phyloP scores from a whole-genome alignment of 2,113 vertebrate species.

The Tonatia bakeri region DNA sequence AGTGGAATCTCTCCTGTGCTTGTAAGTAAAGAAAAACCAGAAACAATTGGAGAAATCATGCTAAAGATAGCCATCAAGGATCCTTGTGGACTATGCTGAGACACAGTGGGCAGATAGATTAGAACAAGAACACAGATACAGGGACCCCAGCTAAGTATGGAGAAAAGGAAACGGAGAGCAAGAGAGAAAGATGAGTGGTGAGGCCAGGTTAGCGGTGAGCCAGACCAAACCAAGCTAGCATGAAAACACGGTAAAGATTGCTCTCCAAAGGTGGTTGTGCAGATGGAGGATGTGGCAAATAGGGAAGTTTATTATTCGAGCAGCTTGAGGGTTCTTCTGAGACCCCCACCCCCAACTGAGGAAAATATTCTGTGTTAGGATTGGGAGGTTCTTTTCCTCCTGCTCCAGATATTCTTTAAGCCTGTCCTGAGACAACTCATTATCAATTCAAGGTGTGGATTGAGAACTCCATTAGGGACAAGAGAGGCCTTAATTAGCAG shows the following conservation, averaged over 20 bases:
- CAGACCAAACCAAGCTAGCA: not conserved
- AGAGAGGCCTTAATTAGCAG: not conserved
- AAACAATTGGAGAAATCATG: not conserved
- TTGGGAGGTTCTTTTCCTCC: not conserved
- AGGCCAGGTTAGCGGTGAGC: not conserved
- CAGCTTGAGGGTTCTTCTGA: not conserved
- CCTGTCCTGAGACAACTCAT: not conserved
- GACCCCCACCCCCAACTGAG: not conserved
- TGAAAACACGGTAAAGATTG: not conserved
- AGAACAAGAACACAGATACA: not conserved
- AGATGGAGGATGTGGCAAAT: not conserved
- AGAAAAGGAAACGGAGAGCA: not conserved
- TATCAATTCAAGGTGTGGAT: not conserved
- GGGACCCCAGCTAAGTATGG: not conserved
- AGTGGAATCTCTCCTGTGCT: not conserved
- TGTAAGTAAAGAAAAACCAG: not conserved
- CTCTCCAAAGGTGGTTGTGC: not conserved
- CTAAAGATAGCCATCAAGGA: not conserved
- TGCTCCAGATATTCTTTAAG: not conserved
- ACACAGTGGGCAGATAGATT: not conserved
- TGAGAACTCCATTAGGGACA: not conserved
- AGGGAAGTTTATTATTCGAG: not conserved
- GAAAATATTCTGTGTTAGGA: not conserved
- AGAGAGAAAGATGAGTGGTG: not conserved
- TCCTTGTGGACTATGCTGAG: not conserved